Evolutionary conservation across 2,113 vertebrate genomes (phyloP).

Genomic region (Rutilus rutilus): DNA sequence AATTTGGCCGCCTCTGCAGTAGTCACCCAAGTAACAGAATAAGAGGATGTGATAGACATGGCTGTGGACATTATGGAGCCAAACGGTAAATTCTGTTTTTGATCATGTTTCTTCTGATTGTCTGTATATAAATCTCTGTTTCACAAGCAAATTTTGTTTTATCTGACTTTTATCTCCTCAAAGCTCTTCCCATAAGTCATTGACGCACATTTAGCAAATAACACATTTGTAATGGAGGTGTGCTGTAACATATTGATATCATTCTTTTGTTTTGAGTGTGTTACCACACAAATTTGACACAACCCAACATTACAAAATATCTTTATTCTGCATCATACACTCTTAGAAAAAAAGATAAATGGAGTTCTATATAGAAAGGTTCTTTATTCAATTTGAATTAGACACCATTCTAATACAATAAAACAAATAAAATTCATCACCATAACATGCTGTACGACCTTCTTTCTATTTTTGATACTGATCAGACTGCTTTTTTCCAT

Average conservation of each 20-base stretch:
- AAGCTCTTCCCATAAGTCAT: not conserved
- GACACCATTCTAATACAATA: no score
- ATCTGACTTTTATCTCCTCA: no score
- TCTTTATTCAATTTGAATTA: not conserved
- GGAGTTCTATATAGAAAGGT: not conserved
- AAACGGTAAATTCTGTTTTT: conserved; percentile 35
- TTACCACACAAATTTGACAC: not conserved
- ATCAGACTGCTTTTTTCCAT: not conserved
- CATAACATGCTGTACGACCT: no score
- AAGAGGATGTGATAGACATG: conserved; percentile 52
- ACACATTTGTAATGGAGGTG: not conserved
- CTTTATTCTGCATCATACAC: not conserved
- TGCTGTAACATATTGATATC: not conserved
- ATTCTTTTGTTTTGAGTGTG: not conserved
- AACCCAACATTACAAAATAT: not conserved
- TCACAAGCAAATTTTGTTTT: not conserved
- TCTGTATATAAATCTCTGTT: not conserved
- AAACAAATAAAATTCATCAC: no score
- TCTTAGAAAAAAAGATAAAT: no score
- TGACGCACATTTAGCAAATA: not conserved
- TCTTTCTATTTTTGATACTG: not conserved
- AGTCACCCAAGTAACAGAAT: conserved; percentile 46
- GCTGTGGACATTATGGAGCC: conserved; percentile 59
- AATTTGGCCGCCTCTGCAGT: conserved; percentile 63
- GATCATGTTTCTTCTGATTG: not conserved